These are phyloP conservation scores for Zoanthus sociatus DNA, from an alignment of 92 coral and sea anemone species.

Conservation along the genomic window DNA sequence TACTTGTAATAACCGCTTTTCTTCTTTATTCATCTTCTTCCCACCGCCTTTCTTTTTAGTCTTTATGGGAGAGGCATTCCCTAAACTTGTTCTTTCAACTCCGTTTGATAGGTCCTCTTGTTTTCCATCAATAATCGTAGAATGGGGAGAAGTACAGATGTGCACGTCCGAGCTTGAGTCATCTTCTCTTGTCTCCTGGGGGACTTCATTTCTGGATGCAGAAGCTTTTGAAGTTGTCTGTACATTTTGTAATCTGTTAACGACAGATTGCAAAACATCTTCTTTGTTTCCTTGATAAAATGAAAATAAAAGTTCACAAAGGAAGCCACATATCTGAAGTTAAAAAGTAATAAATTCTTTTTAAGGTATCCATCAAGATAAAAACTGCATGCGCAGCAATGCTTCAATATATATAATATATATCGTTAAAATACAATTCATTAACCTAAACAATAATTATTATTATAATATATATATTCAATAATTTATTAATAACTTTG, in stretches of 20 bases:
- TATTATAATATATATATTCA: too few relatives aligned
- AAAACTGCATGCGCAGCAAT: too few relatives aligned
- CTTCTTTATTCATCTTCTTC: conserved; percentile 18
- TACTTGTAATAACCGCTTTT: background rate
- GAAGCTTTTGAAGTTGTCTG: conserved; percentile 5
- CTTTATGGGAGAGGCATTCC: conserved; percentile 19
- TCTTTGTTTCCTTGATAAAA: conserved; percentile 20
- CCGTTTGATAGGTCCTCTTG: conserved; percentile 10
- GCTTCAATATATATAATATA: too few relatives aligned
- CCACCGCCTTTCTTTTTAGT: conserved; percentile 24
- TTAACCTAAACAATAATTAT: too few relatives aligned
- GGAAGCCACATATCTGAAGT: background rate
- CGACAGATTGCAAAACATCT: conserved; percentile 28
- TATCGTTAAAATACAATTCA: too few relatives aligned
- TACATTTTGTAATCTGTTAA: conserved; percentile 24
- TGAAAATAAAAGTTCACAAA: background rate
- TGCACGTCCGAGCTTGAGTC: background rate
- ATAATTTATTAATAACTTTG: too few relatives aligned
- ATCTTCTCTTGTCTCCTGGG: conserved; percentile 1
- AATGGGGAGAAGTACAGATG: too few relatives aligned
- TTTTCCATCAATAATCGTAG: background rate
- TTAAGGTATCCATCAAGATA: background rate
- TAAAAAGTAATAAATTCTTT: background rate
- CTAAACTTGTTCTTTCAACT: background rate
- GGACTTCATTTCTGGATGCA: background rate